Evolutionary conservation across 1,140 invertebrate species (phyloP).

Genomic region (Drosophila athabasca): DNA sequence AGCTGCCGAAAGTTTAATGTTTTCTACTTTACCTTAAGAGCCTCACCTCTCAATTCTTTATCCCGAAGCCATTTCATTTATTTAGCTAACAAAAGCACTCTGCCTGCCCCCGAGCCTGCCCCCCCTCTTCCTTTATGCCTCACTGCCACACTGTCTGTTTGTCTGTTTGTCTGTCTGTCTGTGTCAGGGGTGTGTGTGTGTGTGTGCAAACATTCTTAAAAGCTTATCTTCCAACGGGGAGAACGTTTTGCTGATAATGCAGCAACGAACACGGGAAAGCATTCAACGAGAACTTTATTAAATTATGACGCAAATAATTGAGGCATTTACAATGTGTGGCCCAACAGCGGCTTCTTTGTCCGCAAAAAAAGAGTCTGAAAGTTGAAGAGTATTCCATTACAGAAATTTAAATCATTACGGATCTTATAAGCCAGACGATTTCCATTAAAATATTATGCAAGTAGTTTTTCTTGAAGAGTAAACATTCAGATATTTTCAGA

Average conservation of each 20-base stretch:
- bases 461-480: not conserved
- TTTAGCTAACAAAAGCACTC: constrained; percentile 20
- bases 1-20: no score
- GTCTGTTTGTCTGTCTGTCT: not conserved
- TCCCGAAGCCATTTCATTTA: constrained; percentile 6
- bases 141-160: no score
- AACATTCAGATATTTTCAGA: no score
- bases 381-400: not conserved
- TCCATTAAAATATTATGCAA: not conserved
- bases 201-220: constrained; percentile 16
- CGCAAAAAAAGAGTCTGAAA: not conserved
- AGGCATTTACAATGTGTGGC: constrained; percentile 3
- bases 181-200: not conserved
- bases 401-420: not conserved
- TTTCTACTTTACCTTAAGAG: no score
- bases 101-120: no score
- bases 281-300: constrained; percentile 7
- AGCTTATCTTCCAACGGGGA: constrained; percentile 12
- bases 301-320: constrained; percentile 28
- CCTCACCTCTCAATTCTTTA: not conserved
- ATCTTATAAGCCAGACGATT: no score
- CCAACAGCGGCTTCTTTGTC: no score
- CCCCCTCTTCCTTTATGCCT: no score
- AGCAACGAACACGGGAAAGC: constrained; percentile 13
- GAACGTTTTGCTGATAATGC: constrained; percentile 39